Evolutionary conservation across 64 coral and sea anemone species (phyloP), one percentile per base, ranked within the genome.

Genomic region (Catalaphyllia jardinei): DNA sequence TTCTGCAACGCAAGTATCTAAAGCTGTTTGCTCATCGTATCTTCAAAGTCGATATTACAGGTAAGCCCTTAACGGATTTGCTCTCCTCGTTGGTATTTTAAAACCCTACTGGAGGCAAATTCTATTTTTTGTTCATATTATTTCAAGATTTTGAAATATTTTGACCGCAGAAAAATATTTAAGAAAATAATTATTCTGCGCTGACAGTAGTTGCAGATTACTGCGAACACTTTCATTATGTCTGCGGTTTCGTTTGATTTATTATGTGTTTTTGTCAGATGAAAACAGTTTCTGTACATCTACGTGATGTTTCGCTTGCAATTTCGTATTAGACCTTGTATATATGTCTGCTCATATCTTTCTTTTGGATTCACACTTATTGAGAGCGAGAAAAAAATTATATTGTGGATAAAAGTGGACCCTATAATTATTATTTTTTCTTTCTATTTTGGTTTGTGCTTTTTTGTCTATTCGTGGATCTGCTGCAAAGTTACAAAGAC

Each of bases 41-140:
- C 84, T 99, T 1, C 97, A 99, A 75, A 99, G 97, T 73, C 77
- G 97, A 91, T 99, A 99, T 86, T 99, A 99, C 73, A 95, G 97
- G 97, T 99, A 57, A 85, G 93, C 31, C 63, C 39, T 31, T 12
- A 39, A 29, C 60, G 4, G 3, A n/a, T 67, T 67, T 10, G 22
- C 9, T 0, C 25, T 67, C 25, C 20, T 24, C 20, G 25, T n/a
- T n/a, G 38, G 20, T 67, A 6, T 25, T 67, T 67, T 55, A 55
- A 55, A 55, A 55, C 52, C 13, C 52, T 55, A 14, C 9, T 25
- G 19, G 8, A 24, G 9, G 64, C 20, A n/a, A 67, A 24, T 25
- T n/a, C 22, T 24, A n/a, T 11, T 39, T 9, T 39, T 62, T 64
- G 10, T 64, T 60, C 31, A 10, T 83, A 62, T 65, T 10, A 14